Base-by-base conservation (phyloP, 2,888 invertebrate species). In the Tachina fera region DNA sequence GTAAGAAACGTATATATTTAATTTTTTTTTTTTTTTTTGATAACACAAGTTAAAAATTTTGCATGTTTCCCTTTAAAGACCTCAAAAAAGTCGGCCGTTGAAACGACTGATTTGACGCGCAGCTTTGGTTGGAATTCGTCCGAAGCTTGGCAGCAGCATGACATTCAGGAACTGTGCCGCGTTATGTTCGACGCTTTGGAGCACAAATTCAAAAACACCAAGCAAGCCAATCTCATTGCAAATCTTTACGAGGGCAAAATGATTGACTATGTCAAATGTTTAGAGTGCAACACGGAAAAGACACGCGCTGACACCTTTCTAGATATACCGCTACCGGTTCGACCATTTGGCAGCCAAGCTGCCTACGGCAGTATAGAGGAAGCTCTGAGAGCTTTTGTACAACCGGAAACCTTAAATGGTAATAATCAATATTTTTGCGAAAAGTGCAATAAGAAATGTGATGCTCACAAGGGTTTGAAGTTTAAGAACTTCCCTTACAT, bases 151-250 rank as follows among this genome's bases (percentile, higher is more conserved):
- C 97, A 97, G 89, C 98, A 98, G 90, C 98, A 98, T 90, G 98
- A 98, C 91, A 97, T 98, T 71, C 97, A 98, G 91, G 97, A 98
- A 91, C 93, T 98, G 76, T 97, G 97, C 90, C 94, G 97, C 61
- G 96, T 97, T 10, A 97, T 98, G 96, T 97, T 98, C 91, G 97
- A 98, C 91, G 97, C 97, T 0, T 92, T 98, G 63, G 97, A 97
- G 91, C 95, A 95, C 88, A 96, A 96, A 89, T 97, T 97, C 92
- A 96, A 96, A 91, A 96, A 96, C 88, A 97, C 97, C 1, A 95
- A 96, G 88, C 96, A 97, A 91, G 95, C 96, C 5, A 95, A 97
- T 91, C 94, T 97, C 11, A 97, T 98, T 79, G 96, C 96, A 88
- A 95, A 95, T 84, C 93, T 97, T 19, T 98, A 97, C 91, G 93